phyloP scores from a whole-genome alignment of 30 jellyfish, hydroid and myxozoan genomes.

The Thelohanellus kitauei region DNA sequence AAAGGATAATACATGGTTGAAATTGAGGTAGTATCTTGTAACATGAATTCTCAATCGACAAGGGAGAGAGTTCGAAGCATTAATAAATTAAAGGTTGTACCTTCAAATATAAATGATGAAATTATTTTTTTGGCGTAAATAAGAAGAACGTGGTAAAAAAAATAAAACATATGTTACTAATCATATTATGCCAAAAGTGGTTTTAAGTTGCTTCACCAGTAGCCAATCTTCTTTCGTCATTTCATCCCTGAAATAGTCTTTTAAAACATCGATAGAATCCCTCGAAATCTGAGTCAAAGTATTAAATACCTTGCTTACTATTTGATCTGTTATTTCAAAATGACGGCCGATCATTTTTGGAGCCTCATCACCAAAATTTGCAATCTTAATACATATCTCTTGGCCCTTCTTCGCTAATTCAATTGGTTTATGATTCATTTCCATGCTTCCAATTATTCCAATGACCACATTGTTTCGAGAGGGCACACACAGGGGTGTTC shows the following conservation, averaged over 20 bases:
- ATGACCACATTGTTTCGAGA: constrained; percentile 35
- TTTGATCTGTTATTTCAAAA: constrained; percentile 51
- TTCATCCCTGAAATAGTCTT: constrained; percentile 78
- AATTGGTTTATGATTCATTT: constrained; percentile 69
- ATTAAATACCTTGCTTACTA: constrained; percentile 40
- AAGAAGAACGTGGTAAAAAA: too few relatives aligned
- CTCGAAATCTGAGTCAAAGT: constrained; percentile 28
- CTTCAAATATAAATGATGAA: too few relatives aligned
- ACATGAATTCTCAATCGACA: too few relatives aligned
- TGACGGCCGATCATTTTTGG: constrained; percentile 93
- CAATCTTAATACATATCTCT: constrained; percentile 75
- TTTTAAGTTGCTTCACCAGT: constrained; percentile 41
- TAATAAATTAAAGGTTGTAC: too few relatives aligned
- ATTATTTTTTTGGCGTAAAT: too few relatives aligned
- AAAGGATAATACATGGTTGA: too few relatives aligned
- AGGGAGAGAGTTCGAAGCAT: too few relatives aligned
- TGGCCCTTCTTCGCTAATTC: constrained; percentile 61
- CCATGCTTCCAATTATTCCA: constrained; percentile 83
- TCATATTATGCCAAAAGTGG: constrained; percentile 27
- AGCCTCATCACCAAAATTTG: constrained; percentile 58
- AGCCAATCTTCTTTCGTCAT: constrained; percentile 89
- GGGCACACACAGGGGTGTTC: constrained; percentile 78
- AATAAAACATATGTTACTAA: too few relatives aligned
- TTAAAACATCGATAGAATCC: constrained; percentile 76
- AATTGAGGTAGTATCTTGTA: too few relatives aligned